Percentiles rank a stretch among this genome's conserved stretches.
These are phyloP conservation scores for Rhamnusium bicolor DNA, from an alignment of 2,888 invertebrate genomes.

Conservation along the genomic window DNA sequence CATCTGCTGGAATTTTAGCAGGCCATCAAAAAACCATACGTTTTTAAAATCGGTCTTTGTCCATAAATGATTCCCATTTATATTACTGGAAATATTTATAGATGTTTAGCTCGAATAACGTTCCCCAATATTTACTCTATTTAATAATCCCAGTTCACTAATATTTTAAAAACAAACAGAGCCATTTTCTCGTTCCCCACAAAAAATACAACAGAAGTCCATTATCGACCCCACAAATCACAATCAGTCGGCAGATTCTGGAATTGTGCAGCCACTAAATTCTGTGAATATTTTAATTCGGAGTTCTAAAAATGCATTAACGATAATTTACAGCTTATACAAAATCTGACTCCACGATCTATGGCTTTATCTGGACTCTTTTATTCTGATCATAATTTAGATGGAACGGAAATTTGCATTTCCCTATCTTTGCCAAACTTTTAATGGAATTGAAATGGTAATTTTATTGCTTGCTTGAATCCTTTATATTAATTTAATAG, in stretches of 20 bases:
- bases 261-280: slow-evolving; percentile 48
- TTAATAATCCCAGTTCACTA: slow-evolving; percentile 26
- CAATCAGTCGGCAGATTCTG: slow-evolving; percentile 48
- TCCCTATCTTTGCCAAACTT: slow-evolving; percentile 55
- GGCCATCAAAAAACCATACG: too few species aligned
- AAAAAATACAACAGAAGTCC: slow-evolving; percentile 59
- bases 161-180: slow-evolving; percentile 44
- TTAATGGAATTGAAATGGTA: slow-evolving; percentile 55
- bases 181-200: slow-evolving; percentile 31
- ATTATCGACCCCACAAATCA: slow-evolving; percentile 60
- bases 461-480: slow-evolving; percentile 48
- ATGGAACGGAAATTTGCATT: slow-evolving; percentile 54
- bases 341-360: slow-evolving; percentile 55
- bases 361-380: slow-evolving; percentile 46
- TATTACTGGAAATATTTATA: neutral
- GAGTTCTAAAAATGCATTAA: slow-evolving; percentile 62
- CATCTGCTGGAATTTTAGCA: too few species aligned
- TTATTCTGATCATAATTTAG: slow-evolving; percentile 48
- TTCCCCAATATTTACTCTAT: neutral
- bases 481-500: slow-evolving; percentile 43
- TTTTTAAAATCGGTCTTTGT: neutral
- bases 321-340: slow-evolving; percentile 59
- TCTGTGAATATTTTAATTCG: slow-evolving; percentile 63
- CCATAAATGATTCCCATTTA: neutral
- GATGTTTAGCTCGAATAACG: neutral